Conservation (phyloP, 2,113 vertebrate species). For the Egretta garzetta region DNA sequence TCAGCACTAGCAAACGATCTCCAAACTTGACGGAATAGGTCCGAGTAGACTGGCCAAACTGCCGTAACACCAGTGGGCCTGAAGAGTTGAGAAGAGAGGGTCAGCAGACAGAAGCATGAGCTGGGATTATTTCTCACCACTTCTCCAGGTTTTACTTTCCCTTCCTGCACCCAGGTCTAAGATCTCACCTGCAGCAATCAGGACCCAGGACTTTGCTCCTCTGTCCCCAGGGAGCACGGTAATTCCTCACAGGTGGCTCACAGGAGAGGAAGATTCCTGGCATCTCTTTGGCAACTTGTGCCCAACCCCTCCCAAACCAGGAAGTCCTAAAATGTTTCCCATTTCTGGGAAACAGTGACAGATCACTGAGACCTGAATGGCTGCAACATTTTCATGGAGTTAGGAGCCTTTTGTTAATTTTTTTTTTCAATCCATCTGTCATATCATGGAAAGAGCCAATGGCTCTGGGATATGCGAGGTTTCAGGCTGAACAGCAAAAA, state of each 20-base stretch:
- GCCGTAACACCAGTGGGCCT: slow-evolving; percentile 71
- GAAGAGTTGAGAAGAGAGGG: background rate
- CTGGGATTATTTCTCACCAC: background rate
- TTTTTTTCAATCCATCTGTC: background rate
- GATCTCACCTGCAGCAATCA: background rate
- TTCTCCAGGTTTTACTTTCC: background rate
- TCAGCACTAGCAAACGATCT: slow-evolving; percentile 72
- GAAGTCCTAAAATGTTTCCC: background rate
- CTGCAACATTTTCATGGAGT: background rate
- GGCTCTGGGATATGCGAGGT: background rate
- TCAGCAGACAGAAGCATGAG: background rate
- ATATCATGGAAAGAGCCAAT: background rate
- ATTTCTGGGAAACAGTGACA: background rate
- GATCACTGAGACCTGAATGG: background rate
- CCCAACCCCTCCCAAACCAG: background rate
- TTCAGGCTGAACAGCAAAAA: background rate
- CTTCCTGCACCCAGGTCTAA: background rate
- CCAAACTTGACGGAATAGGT: slow-evolving; percentile 73
- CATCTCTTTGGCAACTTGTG: background rate
- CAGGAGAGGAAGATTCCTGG: background rate
- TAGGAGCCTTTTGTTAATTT: background rate
- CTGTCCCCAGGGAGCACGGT: background rate
- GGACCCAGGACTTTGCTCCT: background rate
- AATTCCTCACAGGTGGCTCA: background rate
- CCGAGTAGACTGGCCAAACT: slow-evolving; percentile 73